Base-by-base conservation (phyloP, 2,888 invertebrate genomes). In the Drosophila macrospina region DNA sequence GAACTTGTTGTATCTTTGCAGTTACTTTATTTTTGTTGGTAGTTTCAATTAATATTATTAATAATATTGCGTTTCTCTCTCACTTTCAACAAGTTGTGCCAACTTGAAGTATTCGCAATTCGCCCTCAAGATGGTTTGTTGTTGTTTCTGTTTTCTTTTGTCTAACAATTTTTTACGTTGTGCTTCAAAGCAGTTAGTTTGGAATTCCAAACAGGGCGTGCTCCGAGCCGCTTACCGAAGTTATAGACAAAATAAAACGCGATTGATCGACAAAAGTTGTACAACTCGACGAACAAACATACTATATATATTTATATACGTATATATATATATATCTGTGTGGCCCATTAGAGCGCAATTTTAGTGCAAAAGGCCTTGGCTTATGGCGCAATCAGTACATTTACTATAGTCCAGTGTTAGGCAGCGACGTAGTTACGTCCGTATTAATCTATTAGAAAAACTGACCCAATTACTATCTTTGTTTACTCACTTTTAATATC, bases 161-260 rank as follows among this genome's bases (percentile, higher is more conserved):
- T 55, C 39, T 36, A 61, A 60, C 52, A 78, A 64, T 69, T 54
- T 75, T 73, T 48, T 74, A 68, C 69, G 70, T 32, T 48, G 59
- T 26, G 15, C 26, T 65, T 59, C 47, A 24, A 62, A 63, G 50
- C 64, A 62, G 54, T 59, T 10, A 57, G 55, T 30, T 73, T 70
- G 70, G 64, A 79, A 83, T 81, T 79, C 54, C 71, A 78, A 83
- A 63, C 84, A 76, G 83, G 89, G 89, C 89, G 86, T 88, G 75
- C 73, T 61, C 48, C 34, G 48, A 69, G 37, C 50, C 65, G 66
- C 59, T 85, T 54, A 61, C 75, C 44, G 64, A 60, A 62, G 50
- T 45, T 59, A 67, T 47, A 50, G 55, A 42, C 44, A 48, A 55
- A 51, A 11, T 37, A 8, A 41, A 60, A 41, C 37, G n/a, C 59